Conservation (phyloP, 2,113 vertebrate species). For the Xiphorhynchus elegans region DNA sequence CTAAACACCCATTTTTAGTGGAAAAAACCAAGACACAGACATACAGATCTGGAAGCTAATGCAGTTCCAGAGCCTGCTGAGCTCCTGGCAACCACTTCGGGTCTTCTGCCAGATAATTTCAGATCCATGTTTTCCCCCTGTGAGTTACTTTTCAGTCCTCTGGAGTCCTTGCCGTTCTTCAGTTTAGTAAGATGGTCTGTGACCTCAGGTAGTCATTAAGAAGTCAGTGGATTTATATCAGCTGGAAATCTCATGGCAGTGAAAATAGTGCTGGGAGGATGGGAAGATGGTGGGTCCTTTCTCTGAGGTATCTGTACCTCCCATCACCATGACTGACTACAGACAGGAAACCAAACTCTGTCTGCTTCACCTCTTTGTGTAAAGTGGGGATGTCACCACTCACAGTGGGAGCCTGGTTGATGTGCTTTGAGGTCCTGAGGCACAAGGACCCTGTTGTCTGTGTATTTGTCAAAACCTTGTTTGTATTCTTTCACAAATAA, state of each 20-base stretch:
- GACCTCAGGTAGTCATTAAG: not conserved
- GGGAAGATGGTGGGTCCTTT: fast-evolving
- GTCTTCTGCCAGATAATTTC: not conserved
- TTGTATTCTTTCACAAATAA: not conserved
- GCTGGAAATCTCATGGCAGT: not conserved
- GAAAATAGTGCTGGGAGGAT: not conserved
- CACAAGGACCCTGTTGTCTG: not conserved
- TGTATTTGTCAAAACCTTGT: not conserved
- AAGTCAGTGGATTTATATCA: not conserved
- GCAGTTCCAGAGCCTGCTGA: not conserved
- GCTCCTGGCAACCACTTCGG: not conserved
- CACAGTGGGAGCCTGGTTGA: not conserved
- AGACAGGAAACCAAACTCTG: not conserved
- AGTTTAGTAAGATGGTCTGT: not conserved
- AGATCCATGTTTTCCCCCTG: not conserved
- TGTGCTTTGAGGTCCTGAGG: not conserved
- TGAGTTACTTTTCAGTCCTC: not conserved
- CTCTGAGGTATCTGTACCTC: not conserved
- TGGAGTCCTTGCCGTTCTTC: not conserved
- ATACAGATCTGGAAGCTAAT: not conserved
- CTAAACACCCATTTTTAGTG: not conserved
- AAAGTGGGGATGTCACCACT: not conserved
- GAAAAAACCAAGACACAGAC: not conserved
- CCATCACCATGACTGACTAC: not conserved
- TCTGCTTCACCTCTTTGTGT: not conserved